Percentiles rank a stretch among this genome's conserved stretches.
phyloP scores from a whole-genome alignment of 1,140 invertebrate genomes.

The Cydia fagiglandana region DNA sequence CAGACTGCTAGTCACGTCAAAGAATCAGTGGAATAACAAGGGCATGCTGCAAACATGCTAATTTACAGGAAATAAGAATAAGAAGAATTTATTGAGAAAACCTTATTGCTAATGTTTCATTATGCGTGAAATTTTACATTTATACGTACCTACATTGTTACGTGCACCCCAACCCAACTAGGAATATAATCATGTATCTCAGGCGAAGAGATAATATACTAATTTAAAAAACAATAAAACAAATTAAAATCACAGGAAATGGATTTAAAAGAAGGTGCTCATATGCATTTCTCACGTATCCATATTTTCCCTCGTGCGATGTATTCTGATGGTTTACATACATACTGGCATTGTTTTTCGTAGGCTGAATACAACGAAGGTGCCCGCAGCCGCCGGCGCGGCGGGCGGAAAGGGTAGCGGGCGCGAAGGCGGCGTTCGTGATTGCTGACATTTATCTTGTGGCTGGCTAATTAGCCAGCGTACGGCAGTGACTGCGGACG shows the following conservation, averaged over 20 bases:
- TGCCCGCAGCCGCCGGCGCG: slow-evolving; percentile 16
- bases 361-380: slow-evolving; percentile 13
- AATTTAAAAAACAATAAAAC: too few relatives aligned
- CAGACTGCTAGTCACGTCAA: not conserved
- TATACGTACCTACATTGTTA: too few relatives aligned
- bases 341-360: slow-evolving; percentile 18
- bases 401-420: slow-evolving; percentile 35
- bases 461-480: slow-evolving; percentile 59
- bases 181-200: too few relatives aligned
- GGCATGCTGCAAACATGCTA: not conserved
- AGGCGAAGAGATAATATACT: too few relatives aligned
- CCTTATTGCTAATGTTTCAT: too few relatives aligned
- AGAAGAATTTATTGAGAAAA: too few relatives aligned
- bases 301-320: not conserved
- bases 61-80: too few relatives aligned
- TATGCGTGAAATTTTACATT: too few relatives aligned
- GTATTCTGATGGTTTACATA: not conserved
- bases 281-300: too few relatives aligned
- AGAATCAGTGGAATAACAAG: too few relatives aligned
- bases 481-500: slow-evolving; percentile 38
- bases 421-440: slow-evolving; percentile 48
- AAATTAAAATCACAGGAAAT: too few relatives aligned
- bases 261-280: not conserved
- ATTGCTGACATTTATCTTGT: slow-evolving; percentile 69
- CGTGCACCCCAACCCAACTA: too few relatives aligned